These are phyloP conservation scores for Parochlus steinenii DNA, from an alignment of 2,888 invertebrate genomes.

Conservation along the genomic window DNA sequence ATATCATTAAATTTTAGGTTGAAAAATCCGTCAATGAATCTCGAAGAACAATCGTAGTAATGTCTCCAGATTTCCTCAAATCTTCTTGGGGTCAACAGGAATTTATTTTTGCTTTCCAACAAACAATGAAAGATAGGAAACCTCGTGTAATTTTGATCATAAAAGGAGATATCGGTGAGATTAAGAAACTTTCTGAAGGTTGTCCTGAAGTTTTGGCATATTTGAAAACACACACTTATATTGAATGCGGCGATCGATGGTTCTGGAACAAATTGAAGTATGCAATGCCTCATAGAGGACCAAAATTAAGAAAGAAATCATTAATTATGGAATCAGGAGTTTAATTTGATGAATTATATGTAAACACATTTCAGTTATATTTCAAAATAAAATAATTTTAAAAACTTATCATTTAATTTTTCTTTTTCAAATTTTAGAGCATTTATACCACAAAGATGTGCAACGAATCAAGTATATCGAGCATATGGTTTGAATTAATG, in stretches of 20 bases:
- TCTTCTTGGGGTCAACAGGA: conserved; percentile 63
- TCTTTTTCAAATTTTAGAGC: no score
- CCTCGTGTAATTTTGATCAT: conserved; percentile 56
- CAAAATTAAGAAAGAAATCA: no score
- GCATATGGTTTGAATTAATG: no score
- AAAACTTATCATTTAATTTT: no score
- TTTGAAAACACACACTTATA: conserved; percentile 58
- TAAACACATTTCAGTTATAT: no score
- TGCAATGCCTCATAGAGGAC: no score
- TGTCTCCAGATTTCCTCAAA: conserved; percentile 53
- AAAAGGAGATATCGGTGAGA: conserved; percentile 47
- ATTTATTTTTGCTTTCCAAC: conserved; percentile 51
- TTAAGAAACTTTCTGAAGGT: conserved; percentile 43
- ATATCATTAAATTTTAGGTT: conserved; percentile 52
- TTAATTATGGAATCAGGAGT: no score
- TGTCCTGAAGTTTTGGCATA: conserved; percentile 53
- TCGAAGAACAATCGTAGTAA: conserved; percentile 47
- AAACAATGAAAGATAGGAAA: conserved; percentile 49
- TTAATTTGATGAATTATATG: no score
- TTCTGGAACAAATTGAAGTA: no score
- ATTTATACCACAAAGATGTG: no score
- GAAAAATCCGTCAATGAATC: conserved; percentile 52
- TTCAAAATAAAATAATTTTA: no score
- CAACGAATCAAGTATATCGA: no score
- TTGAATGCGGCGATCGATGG: conserved; percentile 71